Percentiles rank a stretch among this genome's conserved stretches.
Conservation (phyloP, 2,113 vertebrate genomes). For the Nannobrachium achirus region DNA sequence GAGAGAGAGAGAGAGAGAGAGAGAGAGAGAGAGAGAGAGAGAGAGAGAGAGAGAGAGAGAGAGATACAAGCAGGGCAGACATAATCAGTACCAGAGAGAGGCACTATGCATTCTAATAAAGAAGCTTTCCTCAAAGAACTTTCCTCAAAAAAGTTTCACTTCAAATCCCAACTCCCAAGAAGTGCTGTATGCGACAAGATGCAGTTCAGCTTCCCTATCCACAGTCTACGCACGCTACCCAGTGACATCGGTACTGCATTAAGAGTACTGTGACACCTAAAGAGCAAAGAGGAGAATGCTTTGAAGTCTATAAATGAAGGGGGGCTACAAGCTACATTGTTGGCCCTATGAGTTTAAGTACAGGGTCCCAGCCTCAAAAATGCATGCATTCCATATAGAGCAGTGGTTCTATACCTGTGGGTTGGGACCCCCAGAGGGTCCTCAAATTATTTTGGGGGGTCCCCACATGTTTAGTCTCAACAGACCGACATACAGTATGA, state of each 20-base stretch:
- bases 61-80: neutral
- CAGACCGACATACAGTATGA: no score
- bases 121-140: constrained; percentile 5
- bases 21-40: neutral
- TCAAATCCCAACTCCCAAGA: constrained; percentile 10
- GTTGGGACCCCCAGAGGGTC: no score
- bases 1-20: neutral
- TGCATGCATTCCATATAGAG: constrained; percentile 40
- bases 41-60: neutral
- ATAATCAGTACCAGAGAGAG: constrained; percentile 12
- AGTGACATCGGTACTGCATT: neutral
- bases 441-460: no score
- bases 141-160: neutral
- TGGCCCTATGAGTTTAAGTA: constrained; percentile 14
- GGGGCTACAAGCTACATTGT: neutral
- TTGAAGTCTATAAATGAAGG: constrained; percentile 13
- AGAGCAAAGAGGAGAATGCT: constrained; percentile 20
- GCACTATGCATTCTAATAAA: constrained; percentile 26
- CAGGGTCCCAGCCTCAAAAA: constrained; percentile 18
- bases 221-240: constrained; percentile 10
- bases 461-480: no score
- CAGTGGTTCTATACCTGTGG: no score
- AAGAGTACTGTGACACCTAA: neutral
- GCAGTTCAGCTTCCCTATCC: neutral
- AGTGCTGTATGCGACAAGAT: constrained; percentile 1